Percentiles rank a stretch among this genome's conserved stretches.
Conservation (phyloP, 2,113 vertebrate genomes). For the Oncorhynchus clarkii region DNA sequence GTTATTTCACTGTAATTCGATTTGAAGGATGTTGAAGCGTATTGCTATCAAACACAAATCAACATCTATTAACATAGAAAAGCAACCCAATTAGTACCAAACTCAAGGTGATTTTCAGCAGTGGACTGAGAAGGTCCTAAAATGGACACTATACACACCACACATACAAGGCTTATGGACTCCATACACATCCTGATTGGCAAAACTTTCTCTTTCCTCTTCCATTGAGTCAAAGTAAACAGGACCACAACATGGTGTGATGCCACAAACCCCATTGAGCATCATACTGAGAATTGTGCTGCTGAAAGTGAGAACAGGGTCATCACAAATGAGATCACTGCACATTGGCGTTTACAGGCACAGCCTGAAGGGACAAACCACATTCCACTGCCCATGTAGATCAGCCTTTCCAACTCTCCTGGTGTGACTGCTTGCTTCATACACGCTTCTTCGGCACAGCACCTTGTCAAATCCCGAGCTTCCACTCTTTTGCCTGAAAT, state of each 20-base stretch:
- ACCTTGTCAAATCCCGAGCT: conserved; percentile 9
- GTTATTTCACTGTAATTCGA: not conserved
- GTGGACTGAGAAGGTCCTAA: no score
- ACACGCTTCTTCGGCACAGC: not conserved
- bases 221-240: not conserved
- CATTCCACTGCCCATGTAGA: conserved; percentile 20
- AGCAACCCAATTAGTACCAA: no score
- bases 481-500: not conserved
- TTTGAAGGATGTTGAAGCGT: not conserved
- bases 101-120: not conserved
- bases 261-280: conserved; percentile 21
- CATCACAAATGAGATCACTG: conserved; percentile 36
- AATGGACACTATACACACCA: no score
- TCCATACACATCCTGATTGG: not conserved
- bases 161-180: no score
- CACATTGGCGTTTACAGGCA: conserved; percentile 4
- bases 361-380: conserved; percentile 42
- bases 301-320: conserved; percentile 41
- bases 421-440: not conserved
- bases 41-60: no score
- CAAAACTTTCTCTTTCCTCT: not conserved
- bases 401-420: conserved; percentile 4
- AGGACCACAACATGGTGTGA: not conserved
- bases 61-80: no score
- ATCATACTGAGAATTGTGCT: conserved; percentile 47